Conservation (phyloP, 2,888 invertebrate species). For the Teleiodes luculella region DNA sequence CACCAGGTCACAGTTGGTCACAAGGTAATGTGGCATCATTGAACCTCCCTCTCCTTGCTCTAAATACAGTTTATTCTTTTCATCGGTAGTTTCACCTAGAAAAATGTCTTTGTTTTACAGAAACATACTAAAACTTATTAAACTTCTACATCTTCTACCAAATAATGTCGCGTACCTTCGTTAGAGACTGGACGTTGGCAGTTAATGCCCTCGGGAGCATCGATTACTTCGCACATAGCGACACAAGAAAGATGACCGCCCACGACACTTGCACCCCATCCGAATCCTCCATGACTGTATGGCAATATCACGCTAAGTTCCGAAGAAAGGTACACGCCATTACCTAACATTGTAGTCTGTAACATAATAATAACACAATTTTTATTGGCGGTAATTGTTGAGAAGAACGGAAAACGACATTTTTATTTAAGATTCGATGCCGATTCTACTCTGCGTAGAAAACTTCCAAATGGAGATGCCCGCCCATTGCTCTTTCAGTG, state of each 20-base stretch:
- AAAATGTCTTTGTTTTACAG: too few species aligned
- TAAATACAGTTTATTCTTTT: neutral
- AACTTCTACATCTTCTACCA: too few species aligned
- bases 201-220: constrained; percentile 81
- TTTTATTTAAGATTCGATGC: too few species aligned
- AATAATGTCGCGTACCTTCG: constrained; percentile 46
- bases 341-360: constrained; percentile 82
- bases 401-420: too few species aligned
- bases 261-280: constrained; percentile 87
- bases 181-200: constrained; percentile 66
- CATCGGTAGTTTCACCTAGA: neutral
- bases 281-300: constrained; percentile 84
- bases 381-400: too few species aligned
- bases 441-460: too few species aligned
- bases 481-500: too few species aligned
- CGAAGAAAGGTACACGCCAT: constrained; percentile 86
- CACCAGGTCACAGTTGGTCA: constrained; percentile 86
- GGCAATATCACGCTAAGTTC: constrained; percentile 85
- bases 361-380: neutral
- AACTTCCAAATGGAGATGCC: too few species aligned
- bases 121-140: too few species aligned
- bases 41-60: constrained; percentile 71
- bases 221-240: constrained; percentile 88
- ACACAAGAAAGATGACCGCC: constrained; percentile 88
- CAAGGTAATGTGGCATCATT: constrained; percentile 81